Evolutionary conservation across 2,888 invertebrate genomes (phyloP), one percentile per base, ranked within the genome.

Genomic region (Malthinus flaveolus): DNA sequence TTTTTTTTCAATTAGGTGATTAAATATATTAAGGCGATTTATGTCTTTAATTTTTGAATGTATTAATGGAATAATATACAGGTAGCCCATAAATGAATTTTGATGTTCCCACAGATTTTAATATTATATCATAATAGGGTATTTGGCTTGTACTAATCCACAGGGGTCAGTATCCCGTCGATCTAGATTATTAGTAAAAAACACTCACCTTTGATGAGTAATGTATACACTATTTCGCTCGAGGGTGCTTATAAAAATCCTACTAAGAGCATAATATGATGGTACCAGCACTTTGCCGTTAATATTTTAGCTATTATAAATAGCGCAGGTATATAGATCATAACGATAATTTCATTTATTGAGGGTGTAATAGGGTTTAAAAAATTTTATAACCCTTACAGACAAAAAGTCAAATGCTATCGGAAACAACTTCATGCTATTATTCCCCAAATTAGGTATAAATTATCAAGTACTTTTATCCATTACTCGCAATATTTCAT

Each of bases 191-290:
- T 63, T 67, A 66, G 52, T 62, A 56, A 55, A 57, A 66, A 65
- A 67, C 64, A 66, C 64, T 64, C 66, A 66, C 65, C 64, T 66
- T 65, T 61, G 66, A 66, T 67, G 66, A 68, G 67, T 66, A 67
- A 66, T 62, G 63, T 55, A 52, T 60, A 61, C 53, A 48, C 37
- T 49, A 61, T 53, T 49, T 57, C 56, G 53, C 61, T 48, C 54
- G 48, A 59, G 50, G 53, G 56, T 53, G 48, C 54, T 54, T 55
- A 55, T 50, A 50, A 50, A 54, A 55, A 59, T 55, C 59, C 45
- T 42, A 39, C 59, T 54, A 55, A 59, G 59, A 57, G 56, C 54
- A 52, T 62, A 59, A 57, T 62, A 67, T 67, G 67, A 59, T 62
- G 68, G 68, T 68, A 68, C 68, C 68, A 68, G 68, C 66, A 68